These are phyloP conservation scores for Hyperoplus immaculatus DNA, from an alignment of 2,797 vertebrate genomes.

Conservation along the genomic window DNA sequence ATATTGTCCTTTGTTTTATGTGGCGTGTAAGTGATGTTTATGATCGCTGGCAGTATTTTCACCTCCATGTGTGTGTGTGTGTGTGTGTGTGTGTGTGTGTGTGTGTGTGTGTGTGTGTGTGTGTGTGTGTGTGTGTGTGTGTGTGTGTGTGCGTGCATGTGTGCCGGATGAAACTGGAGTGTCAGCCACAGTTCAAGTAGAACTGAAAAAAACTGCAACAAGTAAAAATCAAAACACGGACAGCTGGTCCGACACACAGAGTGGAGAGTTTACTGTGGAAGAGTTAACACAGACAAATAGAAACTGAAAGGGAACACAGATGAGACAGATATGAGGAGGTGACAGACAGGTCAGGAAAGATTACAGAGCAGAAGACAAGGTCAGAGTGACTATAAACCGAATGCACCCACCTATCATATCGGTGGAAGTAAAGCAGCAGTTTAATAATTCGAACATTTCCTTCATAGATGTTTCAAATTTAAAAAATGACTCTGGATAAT, in stretches of 20 bases:
- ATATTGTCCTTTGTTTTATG: slow-evolving; percentile 42
- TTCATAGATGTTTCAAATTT: background rate
- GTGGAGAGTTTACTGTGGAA: slow-evolving; percentile 28
- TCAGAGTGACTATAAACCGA: background rate
- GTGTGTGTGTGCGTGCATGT: background rate
- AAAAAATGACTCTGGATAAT: background rate
- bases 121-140: slow-evolving; percentile 1
- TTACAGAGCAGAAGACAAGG: background rate
- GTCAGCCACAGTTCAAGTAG: slow-evolving; percentile 68
- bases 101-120: slow-evolving; percentile 5
- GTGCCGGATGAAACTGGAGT: slow-evolving; percentile 29
- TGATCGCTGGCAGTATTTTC: slow-evolving; percentile 32
- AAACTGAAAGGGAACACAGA: slow-evolving; percentile 22
- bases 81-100: slow-evolving; percentile 9
- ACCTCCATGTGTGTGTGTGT: background rate
- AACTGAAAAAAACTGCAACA: slow-evolving; percentile 63
- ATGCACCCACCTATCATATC: background rate
- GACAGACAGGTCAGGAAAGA: slow-evolving; percentile 47
- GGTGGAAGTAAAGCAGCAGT: background rate
- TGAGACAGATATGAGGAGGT: slow-evolving; percentile 48
- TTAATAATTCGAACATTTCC: too few species aligned
- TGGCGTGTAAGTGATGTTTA: slow-evolving; percentile 36
- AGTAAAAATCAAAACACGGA: slow-evolving; percentile 78
- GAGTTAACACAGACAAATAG: slow-evolving; percentile 51
- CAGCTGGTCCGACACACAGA: slow-evolving; percentile 63